A percentile compares a stretch with the other conserved stretches of the same genome.
Evolutionary conservation across 2,113 vertebrate species (phyloP).

Genomic region (Osmerus mordax): DNA sequence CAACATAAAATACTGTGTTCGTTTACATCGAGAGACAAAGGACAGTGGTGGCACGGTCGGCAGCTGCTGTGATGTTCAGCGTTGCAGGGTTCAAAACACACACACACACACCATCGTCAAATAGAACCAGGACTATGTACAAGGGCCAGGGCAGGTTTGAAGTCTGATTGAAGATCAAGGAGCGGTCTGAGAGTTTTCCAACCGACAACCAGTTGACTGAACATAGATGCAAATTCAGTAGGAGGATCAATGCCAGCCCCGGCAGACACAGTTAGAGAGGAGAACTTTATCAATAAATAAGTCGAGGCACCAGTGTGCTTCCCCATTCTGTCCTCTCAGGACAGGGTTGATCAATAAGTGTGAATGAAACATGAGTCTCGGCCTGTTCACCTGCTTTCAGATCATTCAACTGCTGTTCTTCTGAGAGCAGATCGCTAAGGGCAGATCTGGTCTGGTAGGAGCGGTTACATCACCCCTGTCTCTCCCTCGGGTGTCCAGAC

Average conservation of each 20-base stretch:
- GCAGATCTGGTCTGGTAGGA: conserved; percentile 10
- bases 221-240: conserved; percentile 29
- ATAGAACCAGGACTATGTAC: conserved; percentile 19
- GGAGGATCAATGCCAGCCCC: conserved; percentile 14
- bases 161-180: conserved; percentile 13
- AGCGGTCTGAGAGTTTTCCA: conserved; percentile 1
- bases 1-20: too few relatives aligned
- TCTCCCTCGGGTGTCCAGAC: not conserved
- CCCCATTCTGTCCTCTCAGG: conserved; percentile 14
- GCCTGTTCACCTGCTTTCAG: conserved; percentile 11
- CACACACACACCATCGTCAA: too few relatives aligned
- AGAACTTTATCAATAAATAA: not conserved
- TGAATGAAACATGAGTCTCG: conserved; percentile 36
- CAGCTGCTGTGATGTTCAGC: too few relatives aligned
- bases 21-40: too few relatives aligned
- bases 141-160: conserved; percentile 28
- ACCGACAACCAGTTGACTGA: conserved; percentile 28
- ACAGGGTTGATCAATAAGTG: conserved; percentile 13
- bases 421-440: too few relatives aligned
- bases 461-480: conserved; percentile 29
- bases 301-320: not conserved
- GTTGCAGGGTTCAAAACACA: too few relatives aligned
- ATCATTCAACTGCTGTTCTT: not conserved
- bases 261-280: not conserved
- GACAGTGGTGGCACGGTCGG: too few relatives aligned